Percentiles rank a stretch among this genome's conserved stretches.
Evolutionary conservation across 2,888 invertebrate genomes (phyloP).

Genomic region (Acanthosepion lycidas): DNA sequence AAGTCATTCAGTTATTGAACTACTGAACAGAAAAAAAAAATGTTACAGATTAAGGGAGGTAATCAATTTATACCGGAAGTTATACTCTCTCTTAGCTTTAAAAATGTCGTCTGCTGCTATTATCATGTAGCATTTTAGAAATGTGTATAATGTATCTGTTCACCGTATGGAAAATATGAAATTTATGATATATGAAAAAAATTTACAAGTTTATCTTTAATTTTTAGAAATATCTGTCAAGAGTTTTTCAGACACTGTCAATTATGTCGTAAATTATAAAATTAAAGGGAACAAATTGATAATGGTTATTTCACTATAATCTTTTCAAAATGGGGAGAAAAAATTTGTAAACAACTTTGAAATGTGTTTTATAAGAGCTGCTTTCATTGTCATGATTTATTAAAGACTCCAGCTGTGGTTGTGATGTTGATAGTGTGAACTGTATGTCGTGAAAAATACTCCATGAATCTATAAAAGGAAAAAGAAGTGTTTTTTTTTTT

Average conservation of each 20-base stretch:
- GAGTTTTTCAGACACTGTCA: not conserved
- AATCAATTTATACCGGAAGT: not conserved
- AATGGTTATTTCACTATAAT: too few species aligned
- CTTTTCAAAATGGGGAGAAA: not conserved
- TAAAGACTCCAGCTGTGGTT: not conserved
- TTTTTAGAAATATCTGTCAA: not conserved
- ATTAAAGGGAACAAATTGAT: not conserved
- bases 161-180: not conserved
- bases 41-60: not conserved
- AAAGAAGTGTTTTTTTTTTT: not conserved
- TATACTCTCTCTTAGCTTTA: not conserved
- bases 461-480: not conserved
- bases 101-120: not conserved
- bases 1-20: not conserved
- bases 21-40: not conserved
- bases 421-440: slow-evolving; percentile 33
- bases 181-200: not conserved
- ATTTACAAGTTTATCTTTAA: not conserved
- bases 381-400: not conserved
- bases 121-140: not conserved
- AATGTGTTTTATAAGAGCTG: slow-evolving; percentile 18
- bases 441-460: not conserved
- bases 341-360: not conserved
- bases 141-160: not conserved
- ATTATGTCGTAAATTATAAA: not conserved